Evolutionary conservation across 1,140 invertebrate species (phyloP), one percentile per base, ranked within the genome.

Genomic region (Papilio helenus): DNA sequence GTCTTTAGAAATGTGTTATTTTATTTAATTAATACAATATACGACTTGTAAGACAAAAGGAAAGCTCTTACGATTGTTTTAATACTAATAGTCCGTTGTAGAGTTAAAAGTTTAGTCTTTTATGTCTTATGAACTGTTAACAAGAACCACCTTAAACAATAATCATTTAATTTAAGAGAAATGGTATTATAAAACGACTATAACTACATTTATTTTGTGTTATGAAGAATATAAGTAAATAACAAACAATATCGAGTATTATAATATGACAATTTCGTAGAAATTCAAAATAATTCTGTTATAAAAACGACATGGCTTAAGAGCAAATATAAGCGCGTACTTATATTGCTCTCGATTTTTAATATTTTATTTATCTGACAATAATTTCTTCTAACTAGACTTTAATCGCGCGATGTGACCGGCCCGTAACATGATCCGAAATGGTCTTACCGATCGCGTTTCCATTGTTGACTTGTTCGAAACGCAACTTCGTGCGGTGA

Each of bases 381-480:
- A 29, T 26, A 23, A n/a, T 44, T 72, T 42, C n/a, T 72, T 72
- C 14, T 49, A 44, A 20, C n/a, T 44, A 73, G 12, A 44, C 42
- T 46, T 49, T 73, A 73, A 73, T 73, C 42, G 42, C 18, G 49
- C 74, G 55, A 42, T 77, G 74, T 58, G 18, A 23, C 74, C 34
- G 55, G 74, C 26, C 44, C 26, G 68, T 39, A 61, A 79, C 51
- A 44, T 26, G 71, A 79, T 20, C 46, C 72, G 26, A 23, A 74
- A 29, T 7, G 76, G 72, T 42, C 49, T 72, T 55, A 78, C 42
- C 76, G 81, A 82, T 82, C 79, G 81, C 79, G 79, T 80, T 82
- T 78, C 81, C 79, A 80, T 82, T 82, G 81, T 82, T 77, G 71
- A 79, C 74, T 82, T 44, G 77, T 68, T 58, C 55, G 74, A 20